Evolutionary conservation across 2,888 invertebrate species (phyloP), one percentile per base, ranked within the genome.

Genomic region (Cheilosia pagana): DNA sequence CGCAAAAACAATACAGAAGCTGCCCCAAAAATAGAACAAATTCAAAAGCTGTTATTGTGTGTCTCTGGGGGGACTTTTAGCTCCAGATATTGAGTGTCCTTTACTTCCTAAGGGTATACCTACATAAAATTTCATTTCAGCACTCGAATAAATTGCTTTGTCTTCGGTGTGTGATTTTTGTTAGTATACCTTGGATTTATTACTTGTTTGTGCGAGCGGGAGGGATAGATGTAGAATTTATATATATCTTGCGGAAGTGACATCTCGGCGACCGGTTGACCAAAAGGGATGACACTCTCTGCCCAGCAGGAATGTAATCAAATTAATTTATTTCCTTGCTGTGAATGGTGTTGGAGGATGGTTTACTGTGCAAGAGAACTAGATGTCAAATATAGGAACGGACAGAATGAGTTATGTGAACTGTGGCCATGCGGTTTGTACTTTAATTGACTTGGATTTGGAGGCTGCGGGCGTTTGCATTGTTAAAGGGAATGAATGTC

Each of bases 111-210:
- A 57, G 65, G 65, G 59, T 59, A 75, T 45, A 45, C 5, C 35
- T 35, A 41, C 50, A 67, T 67, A 67, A 67, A 67, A 63, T 63
- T 70, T 50, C 70, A 78, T 78, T 78, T 78, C 50, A 63, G 77
- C 70, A 78, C 77, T 78, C 77, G 71, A 78, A 57, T 39, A 78
- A 78, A 78, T 78, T 78, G 70, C 77, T 78, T 78, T 78, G 70
- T 62, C 57, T 78, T 71, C 41, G 77, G 70, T 57, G 70, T 78
- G 62, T 78, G 70, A 63, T 63, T 78, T 78, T 57, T 78, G 55
- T 63, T 28, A 6, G 59, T 19, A 8, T 19, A 8, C 41, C 12
- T 35, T 35, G 35, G 52, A 50, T 41, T 43, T 50, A 43, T 52
- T 19, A 6, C 39, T 16, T 31, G 21, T 39, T 39, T n/a, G 71